Conservation (phyloP, 2,888 invertebrate genomes). For the Perdita meconis region DNA sequence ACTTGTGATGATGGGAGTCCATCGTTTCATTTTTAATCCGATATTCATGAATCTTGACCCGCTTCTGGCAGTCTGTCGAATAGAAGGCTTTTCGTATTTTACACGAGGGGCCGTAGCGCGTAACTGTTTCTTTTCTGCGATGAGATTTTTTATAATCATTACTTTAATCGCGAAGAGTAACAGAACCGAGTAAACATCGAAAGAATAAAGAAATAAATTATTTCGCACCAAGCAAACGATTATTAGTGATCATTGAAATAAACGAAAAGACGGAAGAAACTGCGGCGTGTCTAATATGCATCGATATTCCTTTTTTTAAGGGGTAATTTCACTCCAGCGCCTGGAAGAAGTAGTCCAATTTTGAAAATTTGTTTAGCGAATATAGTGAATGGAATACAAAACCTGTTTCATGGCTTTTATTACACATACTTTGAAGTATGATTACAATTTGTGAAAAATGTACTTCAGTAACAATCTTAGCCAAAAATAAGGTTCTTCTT, state of each 20-base stretch:
- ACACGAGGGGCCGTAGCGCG: constrained; percentile 17
- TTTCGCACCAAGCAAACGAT: constrained; percentile 14
- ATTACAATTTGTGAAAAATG: too few relatives aligned
- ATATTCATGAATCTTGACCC: constrained; percentile 37
- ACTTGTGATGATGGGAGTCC: constrained; percentile 57
- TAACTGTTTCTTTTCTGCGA: constrained; percentile 10
- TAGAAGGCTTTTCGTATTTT: constrained; percentile 46
- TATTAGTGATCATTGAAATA: constrained; percentile 26
- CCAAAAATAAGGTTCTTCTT: too few relatives aligned
- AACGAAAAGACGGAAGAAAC: background rate
- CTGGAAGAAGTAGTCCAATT: too few relatives aligned
- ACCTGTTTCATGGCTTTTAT: too few relatives aligned
- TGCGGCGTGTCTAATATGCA: background rate
- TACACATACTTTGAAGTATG: too few relatives aligned
- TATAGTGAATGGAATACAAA: too few relatives aligned
- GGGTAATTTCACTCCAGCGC: too few relatives aligned
- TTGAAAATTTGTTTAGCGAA: too few relatives aligned
- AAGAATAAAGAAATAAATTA: constrained; percentile 27
- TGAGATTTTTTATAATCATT: constrained; percentile 39
- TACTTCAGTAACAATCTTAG: too few relatives aligned
- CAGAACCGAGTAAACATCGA: constrained; percentile 17
- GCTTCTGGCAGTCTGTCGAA: constrained; percentile 64
- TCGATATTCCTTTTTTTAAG: constrained; percentile 26
- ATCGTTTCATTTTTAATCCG: constrained; percentile 63
- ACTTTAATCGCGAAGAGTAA: constrained; percentile 7